Evolutionary conservation across 1,140 invertebrate species (phyloP).

Genomic region (Theocolax elegans): DNA sequence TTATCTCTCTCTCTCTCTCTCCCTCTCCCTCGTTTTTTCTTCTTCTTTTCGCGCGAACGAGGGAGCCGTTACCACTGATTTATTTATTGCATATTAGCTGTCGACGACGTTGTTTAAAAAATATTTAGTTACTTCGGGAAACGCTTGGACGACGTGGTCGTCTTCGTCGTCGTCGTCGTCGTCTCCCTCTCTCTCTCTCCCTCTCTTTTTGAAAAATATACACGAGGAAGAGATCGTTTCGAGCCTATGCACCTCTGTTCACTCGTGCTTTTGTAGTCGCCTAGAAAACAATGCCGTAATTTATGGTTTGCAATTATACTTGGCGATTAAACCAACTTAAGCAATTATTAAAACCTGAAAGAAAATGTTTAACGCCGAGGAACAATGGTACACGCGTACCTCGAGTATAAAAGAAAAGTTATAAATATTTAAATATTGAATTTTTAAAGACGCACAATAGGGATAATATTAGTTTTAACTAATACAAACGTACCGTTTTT

Average conservation of each 20-base stretch:
- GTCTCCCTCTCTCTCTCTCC: too few species aligned
- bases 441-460: too few species aligned
- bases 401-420: background rate
- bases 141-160: background rate
- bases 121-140: background rate
- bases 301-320: slow-evolving; percentile 17
- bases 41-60: background rate
- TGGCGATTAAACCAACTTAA: background rate
- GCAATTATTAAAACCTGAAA: background rate
- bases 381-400: too few species aligned
- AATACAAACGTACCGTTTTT: too few species aligned
- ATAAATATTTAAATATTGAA: too few species aligned
- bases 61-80: slow-evolving; percentile 1
- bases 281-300: slow-evolving; percentile 14
- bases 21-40: background rate
- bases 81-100: slow-evolving; percentile 38
- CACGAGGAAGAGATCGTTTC: slow-evolving; percentile 15
- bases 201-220: slow-evolving; percentile 25
- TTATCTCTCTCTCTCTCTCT: too few species aligned
- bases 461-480: too few species aligned
- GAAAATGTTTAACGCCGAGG: background rate
- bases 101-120: slow-evolving; percentile 19
- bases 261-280: background rate
- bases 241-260: background rate
- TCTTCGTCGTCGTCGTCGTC: background rate